Evolutionary conservation across 2,888 invertebrate species (phyloP).

Genomic region (Keiferia lycopersicella): DNA sequence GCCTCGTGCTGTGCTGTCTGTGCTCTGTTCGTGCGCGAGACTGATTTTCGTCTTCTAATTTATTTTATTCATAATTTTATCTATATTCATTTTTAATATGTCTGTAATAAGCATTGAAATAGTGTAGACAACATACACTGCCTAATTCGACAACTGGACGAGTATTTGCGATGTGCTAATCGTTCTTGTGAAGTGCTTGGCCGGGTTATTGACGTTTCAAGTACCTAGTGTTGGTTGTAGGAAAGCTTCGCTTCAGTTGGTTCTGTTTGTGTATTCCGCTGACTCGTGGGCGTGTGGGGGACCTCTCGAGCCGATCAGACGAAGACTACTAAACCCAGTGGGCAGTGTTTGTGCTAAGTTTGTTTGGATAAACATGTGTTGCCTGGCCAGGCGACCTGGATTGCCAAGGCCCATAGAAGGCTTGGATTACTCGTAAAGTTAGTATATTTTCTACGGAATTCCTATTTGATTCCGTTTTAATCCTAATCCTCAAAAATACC

Average conservation of each 20-base stretch:
- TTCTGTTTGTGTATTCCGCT: conserved; percentile 62
- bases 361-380: conserved; percentile 58
- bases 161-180: conserved; percentile 6
- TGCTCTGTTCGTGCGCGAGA: conserved; percentile 4
- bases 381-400: conserved; percentile 75
- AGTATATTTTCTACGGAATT: conserved; percentile 45
- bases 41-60: not conserved
- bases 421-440: conserved; percentile 75
- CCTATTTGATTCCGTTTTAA: not conserved
- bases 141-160: not conserved
- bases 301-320: conserved; percentile 38
- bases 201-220: conserved; percentile 74
- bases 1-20: not conserved
- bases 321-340: conserved; percentile 25
- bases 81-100: not conserved
- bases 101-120: not conserved
- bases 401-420: conserved; percentile 69
- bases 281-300: conserved; percentile 61
- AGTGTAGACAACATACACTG: not conserved
- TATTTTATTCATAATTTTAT: not conserved
- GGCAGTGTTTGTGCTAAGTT: conserved; percentile 44
- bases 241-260: conserved; percentile 49
- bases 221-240: conserved; percentile 26
- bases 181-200: conserved; percentile 24
- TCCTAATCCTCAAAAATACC: too few species aligned